A percentile compares a stretch with the other conserved stretches of the same genome.
Evolutionary conservation across 2,797 vertebrate genomes (phyloP).

Genomic region (Ptychadena robeensis): DNA sequence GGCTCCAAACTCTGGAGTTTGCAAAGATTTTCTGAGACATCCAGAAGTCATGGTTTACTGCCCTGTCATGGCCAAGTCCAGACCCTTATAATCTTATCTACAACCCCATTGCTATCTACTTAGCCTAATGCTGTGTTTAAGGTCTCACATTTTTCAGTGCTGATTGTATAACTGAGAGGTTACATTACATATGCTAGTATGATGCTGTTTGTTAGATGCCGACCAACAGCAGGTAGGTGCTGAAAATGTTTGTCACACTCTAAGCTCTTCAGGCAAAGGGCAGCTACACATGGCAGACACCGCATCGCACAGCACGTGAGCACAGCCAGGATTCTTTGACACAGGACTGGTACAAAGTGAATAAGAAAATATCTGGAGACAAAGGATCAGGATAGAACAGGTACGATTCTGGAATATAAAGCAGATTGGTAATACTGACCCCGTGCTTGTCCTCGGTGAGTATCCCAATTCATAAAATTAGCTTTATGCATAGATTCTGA

Average conservation of each 20-base stretch:
- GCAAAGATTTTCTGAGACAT: neutral
- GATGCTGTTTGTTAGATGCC: neutral
- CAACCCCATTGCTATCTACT: neutral
- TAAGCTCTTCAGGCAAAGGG: neutral
- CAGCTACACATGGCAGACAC: neutral
- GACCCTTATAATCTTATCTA: neutral
- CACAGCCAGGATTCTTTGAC: slow-evolving; percentile 4
- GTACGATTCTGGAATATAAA: neutral
- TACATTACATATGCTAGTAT: neutral
- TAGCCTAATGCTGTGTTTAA: neutral
- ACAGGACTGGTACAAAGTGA: slow-evolving; percentile 7
- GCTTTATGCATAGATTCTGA: neutral
- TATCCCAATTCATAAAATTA: neutral
- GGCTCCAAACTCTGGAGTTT: too few species aligned
- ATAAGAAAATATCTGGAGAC: slow-evolving; percentile 18
- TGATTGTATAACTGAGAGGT: neutral
- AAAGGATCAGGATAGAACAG: neutral
- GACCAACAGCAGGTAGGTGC: neutral
- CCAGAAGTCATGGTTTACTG: neutral
- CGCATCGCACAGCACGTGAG: neutral
- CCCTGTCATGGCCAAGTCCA: neutral
- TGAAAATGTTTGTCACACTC: neutral
- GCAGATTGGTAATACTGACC: neutral
- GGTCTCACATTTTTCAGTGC: neutral
- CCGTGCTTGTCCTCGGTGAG: neutral